Conservation (phyloP, 37 sponge, comb jelly and placozoan species). For the Aphrocallistes beatrix region DNA sequence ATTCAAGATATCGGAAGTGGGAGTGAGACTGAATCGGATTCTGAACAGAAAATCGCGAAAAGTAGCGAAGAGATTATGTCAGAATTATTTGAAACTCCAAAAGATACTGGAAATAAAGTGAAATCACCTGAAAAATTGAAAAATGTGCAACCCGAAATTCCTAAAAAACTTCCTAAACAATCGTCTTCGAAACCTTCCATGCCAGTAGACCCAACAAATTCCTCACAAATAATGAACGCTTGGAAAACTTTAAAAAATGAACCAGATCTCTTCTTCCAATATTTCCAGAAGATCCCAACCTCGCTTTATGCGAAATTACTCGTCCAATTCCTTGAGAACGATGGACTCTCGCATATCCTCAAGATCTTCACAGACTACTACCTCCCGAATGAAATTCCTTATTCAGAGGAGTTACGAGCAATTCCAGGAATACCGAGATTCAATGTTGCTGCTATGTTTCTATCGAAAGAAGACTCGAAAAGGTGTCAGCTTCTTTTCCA, state of each 20-base stretch:
- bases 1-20: constrained; percentile 10
- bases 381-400: constrained; percentile 23
- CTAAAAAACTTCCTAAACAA: background rate
- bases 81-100: background rate
- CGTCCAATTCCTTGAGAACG: constrained; percentile 26
- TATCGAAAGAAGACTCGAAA: constrained; percentile 45
- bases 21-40: background rate
- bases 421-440: constrained; percentile 73
- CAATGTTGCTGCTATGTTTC: constrained; percentile 83
- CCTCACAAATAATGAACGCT: constrained; percentile 20
- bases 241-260: constrained; percentile 21
- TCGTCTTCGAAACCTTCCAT: background rate
- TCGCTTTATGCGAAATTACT: constrained; percentile 30
- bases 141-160: background rate
- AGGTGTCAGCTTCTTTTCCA: background rate
- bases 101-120: background rate
- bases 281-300: constrained; percentile 27
- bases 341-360: constrained; percentile 22
- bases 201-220: constrained; percentile 22
- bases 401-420: constrained; percentile 46
- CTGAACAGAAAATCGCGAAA: background rate
- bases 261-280: constrained; percentile 24
- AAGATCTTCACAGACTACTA: constrained; percentile 26
- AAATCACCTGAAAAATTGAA: background rate
- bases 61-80: background rate